phyloP scores from a whole-genome alignment of 2,888 invertebrate genomes.

The Camponotus fellah region DNA sequence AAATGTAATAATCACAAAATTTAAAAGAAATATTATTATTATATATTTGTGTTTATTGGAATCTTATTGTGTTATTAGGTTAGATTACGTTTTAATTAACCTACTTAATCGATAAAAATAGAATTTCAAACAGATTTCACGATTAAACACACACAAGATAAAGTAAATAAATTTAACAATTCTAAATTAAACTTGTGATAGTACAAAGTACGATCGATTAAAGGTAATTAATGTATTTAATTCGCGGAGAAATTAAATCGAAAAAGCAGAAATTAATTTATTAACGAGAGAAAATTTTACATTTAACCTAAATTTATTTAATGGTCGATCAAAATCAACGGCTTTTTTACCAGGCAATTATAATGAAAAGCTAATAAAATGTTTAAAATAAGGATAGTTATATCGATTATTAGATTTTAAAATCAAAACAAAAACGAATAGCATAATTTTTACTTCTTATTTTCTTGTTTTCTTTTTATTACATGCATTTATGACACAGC shows the following conservation, averaged over 20 bases:
- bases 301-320: slow-evolving; percentile 4
- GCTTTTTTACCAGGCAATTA: background rate
- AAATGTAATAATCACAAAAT: background rate
- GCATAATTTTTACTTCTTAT: background rate
- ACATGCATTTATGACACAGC: background rate
- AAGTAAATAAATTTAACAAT: background rate
- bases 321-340: background rate
- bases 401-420: background rate
- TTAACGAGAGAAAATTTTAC: background rate
- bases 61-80: background rate
- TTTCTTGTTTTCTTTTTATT: background rate
- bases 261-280: background rate
- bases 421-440: background rate
- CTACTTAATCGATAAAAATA: background rate
- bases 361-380: background rate
- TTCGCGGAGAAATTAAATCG: background rate
- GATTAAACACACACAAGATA: background rate
- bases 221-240: background rate
- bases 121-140: slow-evolving; percentile 13
- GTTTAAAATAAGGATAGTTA: background rate
- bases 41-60: background rate
- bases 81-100: background rate
- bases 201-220: background rate
- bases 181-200: background rate
- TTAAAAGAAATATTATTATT: background rate